Percentiles rank a stretch among this genome's conserved stretches.
phyloP scores from a whole-genome alignment of 2,888 invertebrate species.

The Dryadula phaetusa region DNA sequence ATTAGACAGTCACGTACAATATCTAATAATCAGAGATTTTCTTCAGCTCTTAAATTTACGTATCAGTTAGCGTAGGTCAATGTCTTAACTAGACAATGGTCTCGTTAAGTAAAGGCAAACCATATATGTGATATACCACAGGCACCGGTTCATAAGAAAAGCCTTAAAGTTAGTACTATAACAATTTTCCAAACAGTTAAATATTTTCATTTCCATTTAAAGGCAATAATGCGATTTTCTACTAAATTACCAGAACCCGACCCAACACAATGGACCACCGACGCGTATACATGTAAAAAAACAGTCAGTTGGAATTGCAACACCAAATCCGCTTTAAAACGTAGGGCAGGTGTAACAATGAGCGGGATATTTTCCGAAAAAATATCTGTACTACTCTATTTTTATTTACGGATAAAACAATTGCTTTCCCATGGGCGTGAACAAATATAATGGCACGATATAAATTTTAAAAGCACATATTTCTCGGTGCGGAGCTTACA shows the following conservation, averaged over 20 bases:
- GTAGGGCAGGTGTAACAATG: constrained; percentile 52
- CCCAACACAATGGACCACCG: constrained; percentile 45
- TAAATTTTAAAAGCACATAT: constrained; percentile 79
- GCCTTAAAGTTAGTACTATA: background rate
- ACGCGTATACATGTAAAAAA: constrained; percentile 44
- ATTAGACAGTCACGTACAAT: too few relatives aligned
- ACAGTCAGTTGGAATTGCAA: constrained; percentile 51
- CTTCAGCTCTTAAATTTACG: too few relatives aligned
- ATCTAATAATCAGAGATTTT: too few relatives aligned
- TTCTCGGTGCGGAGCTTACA: constrained; percentile 71
- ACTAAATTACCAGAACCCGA: constrained; percentile 43
- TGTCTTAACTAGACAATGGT: too few relatives aligned
- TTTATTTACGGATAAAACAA: constrained; percentile 57
- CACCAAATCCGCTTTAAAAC: constrained; percentile 47
- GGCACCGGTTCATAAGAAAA: background rate
- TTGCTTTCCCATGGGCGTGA: constrained; percentile 57
- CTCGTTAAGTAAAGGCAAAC: too few relatives aligned
- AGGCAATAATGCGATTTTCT: constrained; percentile 36
- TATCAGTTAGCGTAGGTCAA: too few relatives aligned
- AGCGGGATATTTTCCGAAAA: constrained; percentile 51
- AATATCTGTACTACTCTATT: constrained; percentile 50
- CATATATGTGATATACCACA: too few relatives aligned
- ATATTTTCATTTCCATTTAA: constrained; percentile 26
- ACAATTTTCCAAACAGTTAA: constrained; percentile 3
- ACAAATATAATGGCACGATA: constrained; percentile 65